Conservation (phyloP, 2,888 invertebrate species). For the Unio pictorum region DNA sequence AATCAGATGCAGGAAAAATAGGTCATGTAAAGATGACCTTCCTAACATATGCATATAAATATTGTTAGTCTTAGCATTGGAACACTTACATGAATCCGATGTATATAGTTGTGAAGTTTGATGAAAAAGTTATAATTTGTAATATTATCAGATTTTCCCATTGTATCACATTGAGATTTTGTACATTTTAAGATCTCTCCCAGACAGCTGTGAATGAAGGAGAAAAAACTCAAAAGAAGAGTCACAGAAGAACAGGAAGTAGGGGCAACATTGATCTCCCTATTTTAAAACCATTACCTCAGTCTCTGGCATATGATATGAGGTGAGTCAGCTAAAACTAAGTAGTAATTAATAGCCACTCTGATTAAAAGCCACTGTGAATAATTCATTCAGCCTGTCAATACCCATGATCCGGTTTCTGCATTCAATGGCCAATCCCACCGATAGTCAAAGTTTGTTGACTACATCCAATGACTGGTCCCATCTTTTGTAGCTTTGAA, state of each 20-base stretch:
- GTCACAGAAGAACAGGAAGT: slow-evolving; percentile 57
- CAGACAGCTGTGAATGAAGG: slow-evolving; percentile 78
- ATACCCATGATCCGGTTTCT: too few relatives aligned
- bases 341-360: too few relatives aligned
- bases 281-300: slow-evolving; percentile 82
- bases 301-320: slow-evolving; percentile 90
- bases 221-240: slow-evolving; percentile 46
- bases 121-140: not conserved
- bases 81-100: not conserved
- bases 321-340: slow-evolving; percentile 74
- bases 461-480: too few relatives aligned
- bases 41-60: too few relatives aligned
- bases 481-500: too few relatives aligned
- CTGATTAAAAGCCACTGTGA: too few relatives aligned
- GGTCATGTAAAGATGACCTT: too few relatives aligned
- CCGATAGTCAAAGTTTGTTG: too few relatives aligned
- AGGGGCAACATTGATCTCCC: slow-evolving; percentile 71
- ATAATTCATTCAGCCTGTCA: too few relatives aligned
- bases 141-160: not conserved
- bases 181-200: slow-evolving; percentile 78
- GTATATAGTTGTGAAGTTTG: not conserved
- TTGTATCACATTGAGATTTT: not conserved
- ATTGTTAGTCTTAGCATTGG: too few relatives aligned
- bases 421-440: too few relatives aligned
- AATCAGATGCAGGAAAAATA: too few relatives aligned